Percentiles rank a stretch among this genome's conserved stretches.
These are phyloP conservation scores for Dinothrombium tinctorium DNA, from an alignment of 1,140 invertebrate species.

Conservation along the genomic window DNA sequence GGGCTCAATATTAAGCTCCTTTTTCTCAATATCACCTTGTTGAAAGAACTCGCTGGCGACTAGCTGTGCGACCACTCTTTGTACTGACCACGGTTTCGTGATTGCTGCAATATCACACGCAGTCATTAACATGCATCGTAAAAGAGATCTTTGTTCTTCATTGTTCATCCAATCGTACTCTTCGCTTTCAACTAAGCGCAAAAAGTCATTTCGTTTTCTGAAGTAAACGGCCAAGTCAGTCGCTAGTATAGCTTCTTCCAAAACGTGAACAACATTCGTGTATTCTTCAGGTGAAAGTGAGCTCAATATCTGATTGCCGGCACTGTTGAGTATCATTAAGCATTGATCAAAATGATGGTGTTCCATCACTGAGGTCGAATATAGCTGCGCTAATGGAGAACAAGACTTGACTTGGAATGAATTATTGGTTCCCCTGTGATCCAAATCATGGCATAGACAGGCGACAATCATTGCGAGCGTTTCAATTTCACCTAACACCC, in stretches of 20 bases:
- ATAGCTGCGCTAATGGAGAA: constrained; percentile 71
- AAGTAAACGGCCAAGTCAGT: constrained; percentile 89
- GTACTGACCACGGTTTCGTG: constrained; percentile 88
- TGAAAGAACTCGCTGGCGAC: constrained; percentile 93
- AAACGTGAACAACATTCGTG: constrained; percentile 56
- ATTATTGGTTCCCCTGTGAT: constrained; percentile 40
- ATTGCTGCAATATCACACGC: constrained; percentile 91
- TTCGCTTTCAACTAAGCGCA: constrained; percentile 36
- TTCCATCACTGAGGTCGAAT: constrained; percentile 87
- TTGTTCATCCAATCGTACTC: constrained; percentile 35
- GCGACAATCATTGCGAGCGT: constrained; percentile 79
- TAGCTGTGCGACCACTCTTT: constrained; percentile 72
- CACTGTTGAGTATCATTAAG: constrained; percentile 56
- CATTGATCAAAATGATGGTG: constrained; percentile 96
- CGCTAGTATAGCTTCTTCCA: constrained; percentile 81
- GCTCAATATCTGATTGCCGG: constrained; percentile 71
- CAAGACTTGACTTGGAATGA: constrained; percentile 31
- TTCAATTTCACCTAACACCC: constrained; percentile 65
- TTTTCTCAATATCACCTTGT: constrained; percentile 80
- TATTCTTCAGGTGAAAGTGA: constrained; percentile 64
- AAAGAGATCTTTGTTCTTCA: constrained; percentile 46
- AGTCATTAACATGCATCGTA: constrained; percentile 96
- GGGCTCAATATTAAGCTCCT: constrained; percentile 74
- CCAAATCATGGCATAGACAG: constrained; percentile 85
- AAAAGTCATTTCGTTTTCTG: constrained; percentile 56